Base-by-base conservation (phyloP, 30 jellyfish, hydroid and myxozoan genomes). In the Aurelia sp. region DNA sequence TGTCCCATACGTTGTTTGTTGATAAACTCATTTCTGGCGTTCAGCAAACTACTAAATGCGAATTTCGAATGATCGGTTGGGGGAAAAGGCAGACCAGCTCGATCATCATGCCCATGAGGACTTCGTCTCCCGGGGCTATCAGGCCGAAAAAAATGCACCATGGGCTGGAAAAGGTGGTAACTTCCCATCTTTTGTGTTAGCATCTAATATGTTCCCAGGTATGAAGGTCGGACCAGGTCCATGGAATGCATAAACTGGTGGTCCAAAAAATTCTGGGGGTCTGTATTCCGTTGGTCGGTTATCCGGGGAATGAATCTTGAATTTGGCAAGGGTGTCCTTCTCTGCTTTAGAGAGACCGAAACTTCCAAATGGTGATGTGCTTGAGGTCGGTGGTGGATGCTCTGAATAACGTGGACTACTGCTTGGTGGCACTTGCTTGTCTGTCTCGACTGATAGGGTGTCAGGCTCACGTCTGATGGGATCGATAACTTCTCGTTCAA, bases 141-240 rank as follows among this genome's bases (percentile, higher is more conserved):
- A 53, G 33, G 83, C 64, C 81, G 82, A 65, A 55, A 81, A 81
- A 78, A 76, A 15, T 17, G 87, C 44, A 21, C 78, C 86, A 58
- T 82, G 92, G 4, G 47, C 17, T 11, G 91, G 57, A 35, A 66
- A 70, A 20, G 62, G 64, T 8, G 70, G 78, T 1, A 69, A 23
- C 20, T 70, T 74, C 13, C 79, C 50, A 10, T 82, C 85, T 13
- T 67, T 69, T 6, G 88, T 18, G 19, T 48, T 50, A 58, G 80
- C 71, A 55, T 69, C 92, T 5, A 82, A 62, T 76, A 82, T 69
- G 79, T 30, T 69, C 18, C 92, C 92, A 11, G 92, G 79, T 22
- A 82, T 82, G 68, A 82, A 82, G 20, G 74, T 48, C 47, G 92
- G 84, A 40, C 84, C 79, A 23, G 73, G 85, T 22, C 92, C 86